Evolutionary conservation across 35 echinoderm and acorn worm genomes (phyloP).

Genomic region (Chiridota heheva): DNA sequence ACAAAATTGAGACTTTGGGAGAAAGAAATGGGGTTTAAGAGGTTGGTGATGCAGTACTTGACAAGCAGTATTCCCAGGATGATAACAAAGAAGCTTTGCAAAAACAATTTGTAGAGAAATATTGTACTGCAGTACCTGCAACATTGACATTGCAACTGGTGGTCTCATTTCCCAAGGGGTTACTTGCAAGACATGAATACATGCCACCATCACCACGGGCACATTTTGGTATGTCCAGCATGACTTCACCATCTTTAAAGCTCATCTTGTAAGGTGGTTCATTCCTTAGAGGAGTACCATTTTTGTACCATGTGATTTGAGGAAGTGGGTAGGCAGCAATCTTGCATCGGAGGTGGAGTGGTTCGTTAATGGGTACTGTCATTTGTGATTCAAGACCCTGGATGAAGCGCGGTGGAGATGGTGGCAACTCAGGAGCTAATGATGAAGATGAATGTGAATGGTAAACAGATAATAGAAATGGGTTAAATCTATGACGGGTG

Average conservation of each 20-base stretch:
- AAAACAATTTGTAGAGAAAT: too few relatives aligned
- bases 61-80: too few relatives aligned
- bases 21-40: too few relatives aligned
- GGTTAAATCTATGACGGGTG: too few relatives aligned
- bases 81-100: too few relatives aligned
- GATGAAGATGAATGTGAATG: too few relatives aligned
- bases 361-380: slow-evolving; percentile 38
- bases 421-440: slow-evolving; percentile 42
- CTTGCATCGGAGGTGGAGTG: slow-evolving; percentile 32
- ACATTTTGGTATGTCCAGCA: slow-evolving; percentile 52
- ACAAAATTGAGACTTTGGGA: too few relatives aligned
- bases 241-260: slow-evolving; percentile 50
- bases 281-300: slow-evolving; percentile 57
- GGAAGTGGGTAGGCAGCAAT: slow-evolving; percentile 45
- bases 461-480: too few relatives aligned
- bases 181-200: slow-evolving; percentile 69
- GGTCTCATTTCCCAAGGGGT: slow-evolving; percentile 54
- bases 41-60: too few relatives aligned
- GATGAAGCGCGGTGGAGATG: slow-evolving; percentile 19
- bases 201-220: slow-evolving; percentile 53
- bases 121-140: too few relatives aligned
- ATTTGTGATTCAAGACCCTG: slow-evolving; percentile 44
- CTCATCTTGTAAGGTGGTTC: slow-evolving; percentile 41
- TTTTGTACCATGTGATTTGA: slow-evolving; percentile 73
- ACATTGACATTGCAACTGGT: slow-evolving; percentile 67